phyloP scores from a whole-genome alignment of 2,888 invertebrate genomes.

The Cheilosia pagana region DNA sequence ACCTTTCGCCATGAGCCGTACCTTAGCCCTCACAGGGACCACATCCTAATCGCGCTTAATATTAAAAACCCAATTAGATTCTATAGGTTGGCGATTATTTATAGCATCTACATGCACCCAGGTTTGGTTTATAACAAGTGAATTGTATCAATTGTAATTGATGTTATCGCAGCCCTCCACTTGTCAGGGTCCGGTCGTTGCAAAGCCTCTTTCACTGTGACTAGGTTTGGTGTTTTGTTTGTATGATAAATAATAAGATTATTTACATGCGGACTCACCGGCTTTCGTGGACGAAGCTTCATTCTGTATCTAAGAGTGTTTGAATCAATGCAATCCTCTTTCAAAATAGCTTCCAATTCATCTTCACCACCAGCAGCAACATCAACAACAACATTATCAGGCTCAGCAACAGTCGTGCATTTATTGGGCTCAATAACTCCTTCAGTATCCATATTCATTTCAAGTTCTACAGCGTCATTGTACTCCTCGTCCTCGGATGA shows the following conservation, averaged over 20 bases:
- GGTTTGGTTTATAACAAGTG: conserved; percentile 70
- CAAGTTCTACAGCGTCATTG: not conserved
- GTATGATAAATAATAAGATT: conserved; percentile 3
- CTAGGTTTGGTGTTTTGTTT: conserved; percentile 1
- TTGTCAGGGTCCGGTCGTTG: conserved; percentile 18
- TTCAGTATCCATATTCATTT: not conserved
- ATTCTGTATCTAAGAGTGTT: not conserved
- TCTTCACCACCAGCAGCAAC: not conserved
- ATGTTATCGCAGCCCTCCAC: no score
- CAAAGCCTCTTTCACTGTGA: conserved; percentile 20
- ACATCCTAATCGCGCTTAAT: conserved; percentile 22
- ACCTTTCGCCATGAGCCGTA: conserved; percentile 33
- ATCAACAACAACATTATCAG: not conserved
- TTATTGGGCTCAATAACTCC: not conserved
- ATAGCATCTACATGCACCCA: conserved; percentile 65
- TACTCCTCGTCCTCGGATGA: not conserved
- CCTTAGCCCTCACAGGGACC: conserved; percentile 2
- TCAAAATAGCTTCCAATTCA: not conserved
- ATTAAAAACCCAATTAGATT: conserved; percentile 40
- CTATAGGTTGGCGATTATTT: conserved; percentile 17
- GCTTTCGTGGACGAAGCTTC: conserved; percentile 15
- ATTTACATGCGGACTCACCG: conserved; percentile 9
- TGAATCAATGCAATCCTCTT: not conserved
- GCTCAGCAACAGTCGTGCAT: not conserved
- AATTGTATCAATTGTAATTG: conserved; percentile 75